Conservation (phyloP, 2,797 vertebrate genomes). For the Phylloscopus collybita region DNA sequence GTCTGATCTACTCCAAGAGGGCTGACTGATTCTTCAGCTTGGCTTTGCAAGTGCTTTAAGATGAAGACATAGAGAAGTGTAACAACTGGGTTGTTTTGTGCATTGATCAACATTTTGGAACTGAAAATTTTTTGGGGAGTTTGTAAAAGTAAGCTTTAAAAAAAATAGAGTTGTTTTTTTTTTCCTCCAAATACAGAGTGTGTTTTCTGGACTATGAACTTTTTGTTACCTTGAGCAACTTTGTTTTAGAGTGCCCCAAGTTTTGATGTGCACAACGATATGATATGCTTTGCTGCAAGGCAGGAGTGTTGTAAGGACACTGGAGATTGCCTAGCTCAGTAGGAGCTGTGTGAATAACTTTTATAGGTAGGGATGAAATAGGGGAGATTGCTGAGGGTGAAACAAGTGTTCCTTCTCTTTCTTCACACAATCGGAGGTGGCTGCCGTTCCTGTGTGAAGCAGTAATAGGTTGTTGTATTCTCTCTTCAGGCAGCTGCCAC, state of each 20-base stretch:
- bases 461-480: constrained; percentile 40
- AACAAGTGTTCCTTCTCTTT: constrained; percentile 45
- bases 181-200: background rate
- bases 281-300: background rate
- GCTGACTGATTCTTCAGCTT: background rate
- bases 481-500: constrained; percentile 51
- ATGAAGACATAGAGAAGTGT: background rate
- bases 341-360: background rate
- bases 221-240: background rate
- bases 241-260: background rate
- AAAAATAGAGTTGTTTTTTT: background rate
- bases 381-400: constrained; percentile 10
- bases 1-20: background rate
- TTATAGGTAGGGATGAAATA: constrained; percentile 33
- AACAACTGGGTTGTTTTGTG: rapidly evolving
- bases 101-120: rapidly evolving
- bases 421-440: background rate
- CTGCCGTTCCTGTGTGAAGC: background rate
- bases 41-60: background rate
- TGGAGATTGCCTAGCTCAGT: background rate
- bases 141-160: background rate
- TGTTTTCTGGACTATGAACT: background rate
- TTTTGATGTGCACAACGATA: background rate
- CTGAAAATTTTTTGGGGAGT: background rate
- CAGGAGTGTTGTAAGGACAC: background rate